phyloP scores from a whole-genome alignment of 2,113 vertebrate genomes.

The Piaya cayana region DNA sequence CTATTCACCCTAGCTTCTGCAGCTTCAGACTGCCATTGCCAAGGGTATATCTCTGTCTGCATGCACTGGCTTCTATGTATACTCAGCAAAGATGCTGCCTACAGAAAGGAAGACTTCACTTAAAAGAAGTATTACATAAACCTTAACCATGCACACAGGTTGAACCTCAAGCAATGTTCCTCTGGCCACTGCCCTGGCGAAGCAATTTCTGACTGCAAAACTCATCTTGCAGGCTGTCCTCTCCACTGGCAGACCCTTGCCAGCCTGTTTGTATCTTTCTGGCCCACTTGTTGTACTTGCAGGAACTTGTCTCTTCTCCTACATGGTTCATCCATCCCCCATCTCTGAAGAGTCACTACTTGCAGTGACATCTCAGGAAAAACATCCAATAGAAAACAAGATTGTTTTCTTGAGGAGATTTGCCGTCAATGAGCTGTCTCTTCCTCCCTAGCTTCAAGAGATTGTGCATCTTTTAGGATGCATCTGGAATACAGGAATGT shows the following conservation, averaged over 20 bases:
- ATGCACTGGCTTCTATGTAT: background rate
- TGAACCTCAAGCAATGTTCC: background rate
- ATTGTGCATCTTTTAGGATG: accelerated
- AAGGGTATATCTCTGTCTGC: background rate
- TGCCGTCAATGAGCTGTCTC: accelerated
- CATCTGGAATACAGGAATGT: background rate
- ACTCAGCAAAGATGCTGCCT: background rate
- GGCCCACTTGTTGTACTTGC: background rate
- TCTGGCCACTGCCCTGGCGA: background rate
- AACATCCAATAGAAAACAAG: background rate
- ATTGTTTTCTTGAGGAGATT: background rate
- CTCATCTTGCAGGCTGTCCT: background rate
- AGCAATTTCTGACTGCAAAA: background rate
- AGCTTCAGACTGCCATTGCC: background rate
- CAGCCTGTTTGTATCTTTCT: background rate
- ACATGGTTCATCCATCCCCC: accelerated
- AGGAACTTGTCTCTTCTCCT: background rate
- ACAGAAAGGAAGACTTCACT: background rate
- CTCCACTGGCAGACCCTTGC: background rate
- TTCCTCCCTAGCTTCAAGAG: background rate
- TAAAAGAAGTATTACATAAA: accelerated
- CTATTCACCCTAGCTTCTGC: no score
- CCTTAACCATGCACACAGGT: accelerated
- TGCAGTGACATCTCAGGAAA: background rate
- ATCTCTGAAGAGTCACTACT: accelerated